Percentiles rank a stretch among this genome's conserved stretches.
phyloP scores from a whole-genome alignment of 2,888 invertebrate species.

The Dioctria rufipes region DNA sequence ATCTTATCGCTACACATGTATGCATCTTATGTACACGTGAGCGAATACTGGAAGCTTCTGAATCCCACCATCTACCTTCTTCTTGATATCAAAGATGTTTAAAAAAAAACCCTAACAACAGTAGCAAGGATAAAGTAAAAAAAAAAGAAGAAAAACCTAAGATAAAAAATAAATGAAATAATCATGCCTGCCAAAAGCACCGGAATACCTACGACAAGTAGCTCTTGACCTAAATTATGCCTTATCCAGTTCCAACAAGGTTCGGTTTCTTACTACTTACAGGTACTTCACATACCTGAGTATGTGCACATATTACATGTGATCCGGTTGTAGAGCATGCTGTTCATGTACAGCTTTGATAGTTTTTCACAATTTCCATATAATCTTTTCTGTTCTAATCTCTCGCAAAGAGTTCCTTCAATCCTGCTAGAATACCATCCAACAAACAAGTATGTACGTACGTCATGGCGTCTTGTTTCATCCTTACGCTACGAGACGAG shows the following conservation, averaged over 20 bases:
- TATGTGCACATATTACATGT: neutral
- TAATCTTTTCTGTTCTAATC: constrained; percentile 36
- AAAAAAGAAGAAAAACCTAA: no score
- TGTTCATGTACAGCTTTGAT: constrained; percentile 2
- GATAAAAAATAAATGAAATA: constrained; percentile 18
- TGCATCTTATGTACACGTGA: no score
- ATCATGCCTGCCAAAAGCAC: constrained; percentile 40
- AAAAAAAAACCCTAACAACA: no score
- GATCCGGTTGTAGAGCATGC: neutral
- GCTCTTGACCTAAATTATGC: constrained; percentile 40
- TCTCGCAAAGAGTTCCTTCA: constrained; percentile 20
- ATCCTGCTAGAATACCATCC: neutral
- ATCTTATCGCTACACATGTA: no score
- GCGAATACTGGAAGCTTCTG: no score
- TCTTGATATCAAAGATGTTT: no score
- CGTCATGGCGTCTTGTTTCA: neutral
- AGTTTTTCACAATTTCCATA: constrained; percentile 18
- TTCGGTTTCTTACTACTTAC: neutral
- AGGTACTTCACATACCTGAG: constrained; percentile 32
- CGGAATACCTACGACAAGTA: neutral
- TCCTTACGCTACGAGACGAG: neutral
- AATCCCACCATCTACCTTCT: no score
- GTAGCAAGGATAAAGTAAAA: no score
- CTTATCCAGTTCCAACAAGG: constrained; percentile 18
- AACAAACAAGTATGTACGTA: neutral